A percentile compares a stretch with the other conserved stretches of the same genome.
Conservation (phyloP, 64 coral and sea anemone species). For the Actinia tenebrosa region DNA sequence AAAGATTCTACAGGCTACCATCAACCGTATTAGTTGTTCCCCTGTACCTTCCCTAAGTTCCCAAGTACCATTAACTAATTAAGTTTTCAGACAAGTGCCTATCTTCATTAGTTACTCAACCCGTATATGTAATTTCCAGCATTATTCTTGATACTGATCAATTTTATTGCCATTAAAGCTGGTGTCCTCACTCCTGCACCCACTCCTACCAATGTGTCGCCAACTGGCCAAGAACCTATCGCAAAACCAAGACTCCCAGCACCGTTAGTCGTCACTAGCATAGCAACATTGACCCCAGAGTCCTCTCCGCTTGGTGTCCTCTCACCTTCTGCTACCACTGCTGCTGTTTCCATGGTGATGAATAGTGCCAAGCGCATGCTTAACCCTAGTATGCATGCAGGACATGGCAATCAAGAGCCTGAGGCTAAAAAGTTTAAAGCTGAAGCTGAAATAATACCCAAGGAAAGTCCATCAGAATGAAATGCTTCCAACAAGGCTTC, state of each 20-base stretch:
- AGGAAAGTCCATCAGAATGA: not conserved
- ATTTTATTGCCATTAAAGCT: not conserved
- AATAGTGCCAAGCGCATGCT: constrained; percentile 85
- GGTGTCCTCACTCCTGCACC: constrained; percentile 89
- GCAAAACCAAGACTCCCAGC: constrained; percentile 43
- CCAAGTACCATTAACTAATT: no score
- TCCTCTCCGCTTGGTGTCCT: constrained; percentile 90
- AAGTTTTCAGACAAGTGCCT: no score
- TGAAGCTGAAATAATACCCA: constrained; percentile 5
- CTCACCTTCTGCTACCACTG: constrained; percentile 95
- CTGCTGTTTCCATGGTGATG: constrained; percentile 96
- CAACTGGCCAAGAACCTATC: constrained; percentile 35
- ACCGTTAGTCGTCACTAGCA: constrained; percentile 51
- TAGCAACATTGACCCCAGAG: constrained; percentile 80
- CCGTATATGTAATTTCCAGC: no score
- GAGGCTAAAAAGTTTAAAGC: constrained; percentile 41
- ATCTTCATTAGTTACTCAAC: no score
- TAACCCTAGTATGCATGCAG: constrained; percentile 15
- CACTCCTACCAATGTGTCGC: constrained; percentile 75
- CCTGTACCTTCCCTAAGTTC: no score
- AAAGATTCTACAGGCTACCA: no score
- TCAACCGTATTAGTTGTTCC: no score
- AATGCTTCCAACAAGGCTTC: not conserved
- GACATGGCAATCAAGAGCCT: constrained; percentile 44
- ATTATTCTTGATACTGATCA: not conserved